phyloP scores from a whole-genome alignment of 2,888 invertebrate species.

The Globia sparganii region DNA sequence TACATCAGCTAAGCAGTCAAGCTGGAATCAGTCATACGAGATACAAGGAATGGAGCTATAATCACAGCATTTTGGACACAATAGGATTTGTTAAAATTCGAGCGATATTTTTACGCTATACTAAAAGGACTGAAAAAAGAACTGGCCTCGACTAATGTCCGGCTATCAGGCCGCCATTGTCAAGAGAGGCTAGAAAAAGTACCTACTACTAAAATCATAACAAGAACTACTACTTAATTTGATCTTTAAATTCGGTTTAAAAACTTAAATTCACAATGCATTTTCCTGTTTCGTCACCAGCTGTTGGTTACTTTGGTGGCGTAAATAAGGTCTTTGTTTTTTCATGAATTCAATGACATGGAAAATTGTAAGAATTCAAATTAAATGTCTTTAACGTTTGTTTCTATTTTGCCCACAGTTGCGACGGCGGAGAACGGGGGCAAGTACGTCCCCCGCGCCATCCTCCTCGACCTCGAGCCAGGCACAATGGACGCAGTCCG shows the following conservation, averaged over 20 bases:
- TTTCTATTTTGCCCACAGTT: slow-evolving; percentile 86
- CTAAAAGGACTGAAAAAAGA: slow-evolving; percentile 13
- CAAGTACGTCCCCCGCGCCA: slow-evolving; percentile 98
- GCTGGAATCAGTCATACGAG: background rate
- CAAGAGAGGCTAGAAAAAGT: slow-evolving; percentile 33
- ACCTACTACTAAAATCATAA: background rate
- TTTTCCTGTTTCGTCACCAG: slow-evolving; percentile 28
- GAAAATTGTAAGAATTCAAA: background rate
- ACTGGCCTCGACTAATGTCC: slow-evolving; percentile 14
- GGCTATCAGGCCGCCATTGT: slow-evolving; percentile 29
- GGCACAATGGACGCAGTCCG: slow-evolving; percentile 98
- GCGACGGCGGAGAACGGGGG: slow-evolving; percentile 97
- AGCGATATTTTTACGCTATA: slow-evolving; percentile 6
- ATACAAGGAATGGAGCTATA: background rate
- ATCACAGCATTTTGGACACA: background rate
- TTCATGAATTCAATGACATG: slow-evolving; percentile 6
- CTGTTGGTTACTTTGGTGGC: background rate
- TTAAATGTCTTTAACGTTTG: slow-evolving; percentile 19
- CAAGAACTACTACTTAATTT: slow-evolving; percentile 3
- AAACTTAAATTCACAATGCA: slow-evolving; percentile 20
- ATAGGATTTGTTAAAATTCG: background rate
- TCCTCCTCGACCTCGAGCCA: slow-evolving; percentile 98
- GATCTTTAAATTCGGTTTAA: background rate
- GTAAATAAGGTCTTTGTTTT: slow-evolving; percentile 10
- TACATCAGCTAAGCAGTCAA: background rate